Evolutionary conservation across 2,888 invertebrate species (phyloP).

Genomic region (Acrobeloides nanus): DNA sequence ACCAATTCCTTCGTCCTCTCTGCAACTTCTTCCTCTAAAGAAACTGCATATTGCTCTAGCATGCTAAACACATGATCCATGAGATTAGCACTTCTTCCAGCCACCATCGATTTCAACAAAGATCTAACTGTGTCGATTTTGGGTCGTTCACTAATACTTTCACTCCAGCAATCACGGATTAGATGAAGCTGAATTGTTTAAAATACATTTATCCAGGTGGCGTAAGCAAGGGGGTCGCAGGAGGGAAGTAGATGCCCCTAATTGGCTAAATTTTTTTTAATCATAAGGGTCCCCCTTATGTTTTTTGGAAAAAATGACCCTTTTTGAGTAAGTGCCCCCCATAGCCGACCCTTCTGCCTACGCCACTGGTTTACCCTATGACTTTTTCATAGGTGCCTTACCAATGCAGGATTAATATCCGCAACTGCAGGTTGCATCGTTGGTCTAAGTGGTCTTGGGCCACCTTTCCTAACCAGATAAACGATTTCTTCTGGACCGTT

Average conservation of each 20-base stretch:
- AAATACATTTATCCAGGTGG: no score
- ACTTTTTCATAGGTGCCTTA: no score
- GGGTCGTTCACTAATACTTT: conserved; percentile 19
- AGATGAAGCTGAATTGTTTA: conserved; percentile 15
- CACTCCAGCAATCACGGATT: conserved; percentile 23
- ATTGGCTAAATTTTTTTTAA: no score
- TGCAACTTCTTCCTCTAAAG: conserved; percentile 37
- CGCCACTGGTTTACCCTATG: no score
- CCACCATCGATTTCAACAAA: conserved; percentile 12
- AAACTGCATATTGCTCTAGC: conserved; percentile 29
- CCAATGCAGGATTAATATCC: conserved; percentile 23
- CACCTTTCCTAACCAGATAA: conserved; percentile 39
- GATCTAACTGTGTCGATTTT: conserved; percentile 19
- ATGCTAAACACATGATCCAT: conserved; percentile 25
- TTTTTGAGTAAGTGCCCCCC: no score
- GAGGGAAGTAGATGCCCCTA: no score
- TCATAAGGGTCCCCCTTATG: no score
- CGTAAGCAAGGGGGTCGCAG: no score
- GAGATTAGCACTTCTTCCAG: conserved; percentile 14
- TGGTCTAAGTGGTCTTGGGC: conserved; percentile 27
- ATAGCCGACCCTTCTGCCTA: no score
- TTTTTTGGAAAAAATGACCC: no score
- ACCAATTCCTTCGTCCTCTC: conserved; percentile 41
- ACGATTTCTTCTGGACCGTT: conserved; percentile 32
- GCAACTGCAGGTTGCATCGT: conserved; percentile 14